phyloP scores from a whole-genome alignment of 2,888 invertebrate genomes.

The Dicyrtomina minuta region DNA sequence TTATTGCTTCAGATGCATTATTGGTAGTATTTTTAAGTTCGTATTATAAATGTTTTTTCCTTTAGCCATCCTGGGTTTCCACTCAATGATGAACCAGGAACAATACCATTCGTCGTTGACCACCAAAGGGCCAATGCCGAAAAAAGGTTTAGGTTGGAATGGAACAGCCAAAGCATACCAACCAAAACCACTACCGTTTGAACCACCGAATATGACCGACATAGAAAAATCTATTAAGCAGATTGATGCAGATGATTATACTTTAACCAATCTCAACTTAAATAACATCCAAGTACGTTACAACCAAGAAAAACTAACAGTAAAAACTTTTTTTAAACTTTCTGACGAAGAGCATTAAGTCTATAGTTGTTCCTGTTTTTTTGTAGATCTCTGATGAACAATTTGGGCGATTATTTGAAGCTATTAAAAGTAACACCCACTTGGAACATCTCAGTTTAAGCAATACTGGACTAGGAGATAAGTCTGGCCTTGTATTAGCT shows the following conservation, averaged over 20 bases:
- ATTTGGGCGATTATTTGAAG: constrained; percentile 83
- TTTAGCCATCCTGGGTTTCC: constrained; percentile 95
- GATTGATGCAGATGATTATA: constrained; percentile 84
- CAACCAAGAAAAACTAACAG: too few relatives aligned
- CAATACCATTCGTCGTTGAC: constrained; percentile 79
- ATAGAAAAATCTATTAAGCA: constrained; percentile 88
- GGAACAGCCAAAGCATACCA: constrained; percentile 92
- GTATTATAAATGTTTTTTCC: constrained; percentile 23
- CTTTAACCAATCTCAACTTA: constrained; percentile 90
- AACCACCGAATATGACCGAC: constrained; percentile 96
- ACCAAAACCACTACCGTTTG: constrained; percentile 86
- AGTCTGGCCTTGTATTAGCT: constrained; percentile 76
- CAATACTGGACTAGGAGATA: constrained; percentile 90
- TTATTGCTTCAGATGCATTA: too few relatives aligned
- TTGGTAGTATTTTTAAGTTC: too few relatives aligned
- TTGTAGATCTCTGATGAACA: constrained; percentile 93
- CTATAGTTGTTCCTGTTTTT: constrained; percentile 7
- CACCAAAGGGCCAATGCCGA: constrained; percentile 71
- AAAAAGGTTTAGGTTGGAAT: constrained; percentile 81
- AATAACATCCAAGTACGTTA: constrained; percentile 94
- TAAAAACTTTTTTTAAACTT: too few relatives aligned
- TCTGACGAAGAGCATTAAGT: too few relatives aligned
- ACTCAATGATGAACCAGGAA: constrained; percentile 99
- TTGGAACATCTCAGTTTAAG: constrained; percentile 88
- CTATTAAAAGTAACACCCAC: constrained; percentile 83